Evolutionary conservation across 2,888 invertebrate genomes (phyloP).

Genomic region (Stenodema calcarata): DNA sequence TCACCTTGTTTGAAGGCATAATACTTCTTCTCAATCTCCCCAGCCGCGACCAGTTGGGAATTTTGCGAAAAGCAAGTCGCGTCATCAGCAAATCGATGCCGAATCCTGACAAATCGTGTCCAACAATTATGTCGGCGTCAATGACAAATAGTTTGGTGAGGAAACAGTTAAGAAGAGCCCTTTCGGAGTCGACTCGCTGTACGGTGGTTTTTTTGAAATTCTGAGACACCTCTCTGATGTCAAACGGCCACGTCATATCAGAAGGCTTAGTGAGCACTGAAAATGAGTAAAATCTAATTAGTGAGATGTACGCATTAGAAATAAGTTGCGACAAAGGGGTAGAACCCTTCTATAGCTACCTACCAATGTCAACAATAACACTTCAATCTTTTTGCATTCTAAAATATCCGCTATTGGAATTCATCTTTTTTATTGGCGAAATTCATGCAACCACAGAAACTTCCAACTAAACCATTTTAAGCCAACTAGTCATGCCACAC

Average conservation of each 20-base stretch:
- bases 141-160: conserved; percentile 83
- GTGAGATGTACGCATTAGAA: not conserved
- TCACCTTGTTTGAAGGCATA: conserved; percentile 61
- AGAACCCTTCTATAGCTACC: too few species aligned
- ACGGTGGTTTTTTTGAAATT: conserved; percentile 65
- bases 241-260: conserved; percentile 81
- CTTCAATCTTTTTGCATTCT: too few species aligned
- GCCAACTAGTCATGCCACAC: too few species aligned
- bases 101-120: conserved; percentile 89
- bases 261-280: conserved; percentile 82
- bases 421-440: too few species aligned
- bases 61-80: conserved; percentile 73
- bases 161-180: conserved; percentile 84
- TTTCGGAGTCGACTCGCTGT: conserved; percentile 74
- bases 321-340: too few species aligned
- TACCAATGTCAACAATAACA: too few species aligned
- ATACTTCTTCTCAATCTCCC: conserved; percentile 79
- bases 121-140: conserved; percentile 94
- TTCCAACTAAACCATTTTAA: too few species aligned
- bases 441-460: too few species aligned
- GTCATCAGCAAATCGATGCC: conserved; percentile 90
- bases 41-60: conserved; percentile 88
- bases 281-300: conserved; percentile 3
- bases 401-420: too few species aligned
- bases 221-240: conserved; percentile 74